A percentile compares a stretch with the other conserved stretches of the same genome.
Conservation (phyloP, 1,140 invertebrate genomes). For the Drosophila athabasca region DNA sequence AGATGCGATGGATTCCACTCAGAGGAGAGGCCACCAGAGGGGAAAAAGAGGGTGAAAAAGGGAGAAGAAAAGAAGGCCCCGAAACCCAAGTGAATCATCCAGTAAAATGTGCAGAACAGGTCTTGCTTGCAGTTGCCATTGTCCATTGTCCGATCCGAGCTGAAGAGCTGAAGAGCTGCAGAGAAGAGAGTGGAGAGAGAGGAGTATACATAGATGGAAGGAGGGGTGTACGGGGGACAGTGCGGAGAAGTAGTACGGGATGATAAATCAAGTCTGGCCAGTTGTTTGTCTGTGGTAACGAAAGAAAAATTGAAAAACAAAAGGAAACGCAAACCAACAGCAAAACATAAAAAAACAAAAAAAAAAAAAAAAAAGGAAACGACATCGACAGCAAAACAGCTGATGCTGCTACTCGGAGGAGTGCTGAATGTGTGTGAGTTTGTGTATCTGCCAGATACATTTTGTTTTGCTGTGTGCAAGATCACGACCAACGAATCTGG, state of each 20-base stretch:
- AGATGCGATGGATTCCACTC: background rate
- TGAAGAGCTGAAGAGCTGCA: constrained; percentile 12
- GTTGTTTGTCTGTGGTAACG: constrained; percentile 48
- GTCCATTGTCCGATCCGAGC: constrained; percentile 45
- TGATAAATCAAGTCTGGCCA: constrained; percentile 75
- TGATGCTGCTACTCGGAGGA: constrained; percentile 36
- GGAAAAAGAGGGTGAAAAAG: constrained; percentile 1
- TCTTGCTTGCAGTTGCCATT: constrained; percentile 39
- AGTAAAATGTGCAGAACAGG: constrained; percentile 50
- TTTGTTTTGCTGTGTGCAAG: constrained; percentile 27
- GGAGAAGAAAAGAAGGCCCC: constrained; percentile 10
- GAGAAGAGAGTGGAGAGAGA: background rate
- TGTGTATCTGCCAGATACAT: constrained; percentile 64
- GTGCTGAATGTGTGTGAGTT: constrained; percentile 2
- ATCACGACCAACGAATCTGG: constrained; percentile 44
- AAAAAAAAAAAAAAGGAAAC: no score
- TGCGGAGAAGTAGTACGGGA: constrained; percentile 18
- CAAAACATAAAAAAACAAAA: background rate
- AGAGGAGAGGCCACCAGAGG: background rate
- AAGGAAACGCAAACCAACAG: constrained; percentile 54
- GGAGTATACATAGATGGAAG: constrained; percentile 7
- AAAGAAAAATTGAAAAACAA: constrained; percentile 57
- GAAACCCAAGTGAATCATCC: constrained; percentile 51
- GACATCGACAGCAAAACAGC: constrained; percentile 70
- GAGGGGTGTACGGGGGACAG: constrained; percentile 10